These are phyloP conservation scores for Falco berigora DNA, from an alignment of 2,797 vertebrate species.

Conservation along the genomic window DNA sequence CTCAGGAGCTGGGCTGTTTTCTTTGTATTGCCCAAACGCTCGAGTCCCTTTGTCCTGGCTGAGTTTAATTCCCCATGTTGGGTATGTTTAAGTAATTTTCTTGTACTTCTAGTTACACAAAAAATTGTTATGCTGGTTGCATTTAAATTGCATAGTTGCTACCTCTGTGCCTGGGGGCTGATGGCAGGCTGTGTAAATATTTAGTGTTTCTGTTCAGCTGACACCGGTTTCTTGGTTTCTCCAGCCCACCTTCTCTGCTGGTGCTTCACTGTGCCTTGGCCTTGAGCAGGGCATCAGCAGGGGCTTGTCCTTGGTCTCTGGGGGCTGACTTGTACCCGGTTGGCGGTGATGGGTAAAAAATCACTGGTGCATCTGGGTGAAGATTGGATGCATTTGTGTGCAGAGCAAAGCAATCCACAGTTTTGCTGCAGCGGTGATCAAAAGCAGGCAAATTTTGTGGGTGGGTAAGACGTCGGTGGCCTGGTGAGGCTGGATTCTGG, in stretches of 20 bases:
- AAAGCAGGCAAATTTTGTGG: neutral
- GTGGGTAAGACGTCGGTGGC: neutral
- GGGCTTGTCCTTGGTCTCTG: neutral
- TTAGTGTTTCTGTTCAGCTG: neutral
- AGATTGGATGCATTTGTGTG: neutral
- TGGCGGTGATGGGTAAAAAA: neutral
- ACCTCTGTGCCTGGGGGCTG: neutral
- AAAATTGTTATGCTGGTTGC: neutral
- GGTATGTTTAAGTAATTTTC: neutral
- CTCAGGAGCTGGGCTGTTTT: neutral
- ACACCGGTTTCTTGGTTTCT: neutral
- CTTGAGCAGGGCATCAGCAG: accelerated
- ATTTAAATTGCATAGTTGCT: neutral
- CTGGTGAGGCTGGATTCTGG: neutral
- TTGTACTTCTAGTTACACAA: neutral
- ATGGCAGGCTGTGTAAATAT: slow-evolving; percentile 22
- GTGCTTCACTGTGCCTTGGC: accelerated
- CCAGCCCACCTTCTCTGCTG: neutral
- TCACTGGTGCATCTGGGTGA: accelerated
- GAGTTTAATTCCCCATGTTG: neutral
- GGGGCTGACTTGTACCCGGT: neutral
- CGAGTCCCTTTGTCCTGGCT: neutral
- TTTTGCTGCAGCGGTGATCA: neutral
- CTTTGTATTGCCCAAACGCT: accelerated
- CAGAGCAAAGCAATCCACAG: neutral